Base-by-base conservation (phyloP, 2,888 invertebrate species). In the Drosophila helvetica region DNA sequence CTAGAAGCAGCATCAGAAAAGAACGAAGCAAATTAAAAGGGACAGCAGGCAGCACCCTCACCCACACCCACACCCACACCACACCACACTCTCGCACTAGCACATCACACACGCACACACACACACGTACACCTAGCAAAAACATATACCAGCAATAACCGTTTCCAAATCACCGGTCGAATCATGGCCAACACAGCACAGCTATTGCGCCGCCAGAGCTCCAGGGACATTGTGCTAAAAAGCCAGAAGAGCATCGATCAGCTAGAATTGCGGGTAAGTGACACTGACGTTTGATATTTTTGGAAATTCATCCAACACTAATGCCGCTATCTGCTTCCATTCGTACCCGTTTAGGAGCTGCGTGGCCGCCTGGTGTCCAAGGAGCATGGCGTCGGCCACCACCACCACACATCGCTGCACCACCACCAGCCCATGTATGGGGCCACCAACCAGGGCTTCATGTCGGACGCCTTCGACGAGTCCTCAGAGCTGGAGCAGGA, bases 181-280 rank as follows among this genome's bases (percentile, higher is more conserved):
- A 84, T 74, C 70, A 97, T 97, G 97, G 97, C 97, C 89, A 97
- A 97, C 92, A 96, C 97, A 82, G 97, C 97, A 63, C 97, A 97
- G 92, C 93, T 97, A 90, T 95, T 97, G 90, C 94, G 97, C 80
- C 94, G 97, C 63, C 97, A 97, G 92, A 97, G 97, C 92, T 97
- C 97, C 66, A 94, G 97, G 79, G 97, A 97, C 89, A 93, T 97
- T 52, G 94, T 94, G 15, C 78, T 92, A 18, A 91, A 90, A 79
- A 88, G 88, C 77, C 96, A 97, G 92, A 94, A 96, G 75, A 97
- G 96, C 56, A 92, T 97, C 84, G 97, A 97, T 91, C 95, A 96
- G 54, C 93, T 97, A 90, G 98, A 98, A 90, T 94, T 98, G 93
- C 96, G 96, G 84, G 97, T 97, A 91, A 91, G 91, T 86, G 56